These are phyloP conservation scores for Drosophila obscura DNA, from an alignment of 1,140 invertebrate genomes.

Conservation along the genomic window DNA sequence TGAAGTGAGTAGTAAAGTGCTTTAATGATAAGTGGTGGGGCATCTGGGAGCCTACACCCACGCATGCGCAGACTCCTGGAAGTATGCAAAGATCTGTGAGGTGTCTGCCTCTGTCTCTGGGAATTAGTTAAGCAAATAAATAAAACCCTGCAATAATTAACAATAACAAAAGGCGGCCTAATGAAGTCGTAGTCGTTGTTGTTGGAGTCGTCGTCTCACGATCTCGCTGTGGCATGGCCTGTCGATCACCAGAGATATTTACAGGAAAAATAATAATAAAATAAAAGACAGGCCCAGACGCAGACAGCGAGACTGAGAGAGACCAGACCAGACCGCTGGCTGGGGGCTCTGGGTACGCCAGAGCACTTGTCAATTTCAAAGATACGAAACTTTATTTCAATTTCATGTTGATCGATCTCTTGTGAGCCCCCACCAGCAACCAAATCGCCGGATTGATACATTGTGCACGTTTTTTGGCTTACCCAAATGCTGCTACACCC, in stretches of 20 bases:
- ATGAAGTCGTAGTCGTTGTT: constrained; percentile 63
- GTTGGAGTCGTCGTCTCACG: constrained; percentile 30
- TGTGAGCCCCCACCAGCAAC: constrained; percentile 26
- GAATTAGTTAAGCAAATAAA: constrained; percentile 79
- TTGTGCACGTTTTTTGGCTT: constrained; percentile 82
- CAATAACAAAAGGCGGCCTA: constrained; percentile 76
- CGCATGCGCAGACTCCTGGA: background rate
- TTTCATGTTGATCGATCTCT: constrained; percentile 83
- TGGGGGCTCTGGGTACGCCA: constrained; percentile 7
- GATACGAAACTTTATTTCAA: constrained; percentile 78
- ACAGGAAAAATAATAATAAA: constrained; percentile 47
- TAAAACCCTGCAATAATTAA: constrained; percentile 69
- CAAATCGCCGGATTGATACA: constrained; percentile 82
- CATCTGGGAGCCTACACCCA: no score
- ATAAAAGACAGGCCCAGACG: constrained; percentile 20
- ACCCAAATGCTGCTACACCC: constrained; percentile 14
- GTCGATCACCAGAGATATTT: constrained; percentile 56
- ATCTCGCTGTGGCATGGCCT: constrained; percentile 28
- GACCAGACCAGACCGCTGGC: constrained; percentile 6
- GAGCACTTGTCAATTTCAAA: constrained; percentile 80
- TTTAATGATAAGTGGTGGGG: no score
- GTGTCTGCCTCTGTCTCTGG: constrained; percentile 28
- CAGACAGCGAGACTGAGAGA: constrained; percentile 23
- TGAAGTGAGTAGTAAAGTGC: no score
- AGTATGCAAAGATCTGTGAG: constrained; percentile 3